Percentiles rank a stretch among this genome's conserved stretches.
These are phyloP conservation scores for Brassicogethes aeneus DNA, from an alignment of 2,888 invertebrate genomes.

Conservation along the genomic window DNA sequence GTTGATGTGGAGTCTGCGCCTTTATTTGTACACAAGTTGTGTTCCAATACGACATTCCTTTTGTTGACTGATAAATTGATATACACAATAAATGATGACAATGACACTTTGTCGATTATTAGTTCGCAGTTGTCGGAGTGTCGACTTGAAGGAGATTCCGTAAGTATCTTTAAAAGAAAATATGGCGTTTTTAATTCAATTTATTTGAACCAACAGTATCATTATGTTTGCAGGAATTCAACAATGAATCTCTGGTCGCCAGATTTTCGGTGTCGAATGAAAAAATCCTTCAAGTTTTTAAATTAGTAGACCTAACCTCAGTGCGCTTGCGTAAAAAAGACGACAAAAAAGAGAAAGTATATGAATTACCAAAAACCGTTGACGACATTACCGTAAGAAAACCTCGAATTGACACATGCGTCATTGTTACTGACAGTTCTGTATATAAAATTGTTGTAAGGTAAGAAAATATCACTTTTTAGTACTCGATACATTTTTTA, in stretches of 20 bases:
- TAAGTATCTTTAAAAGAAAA: conserved; percentile 27
- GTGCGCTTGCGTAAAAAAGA: conserved; percentile 30
- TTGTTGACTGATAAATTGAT: conserved; percentile 60
- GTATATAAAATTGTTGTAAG: conserved; percentile 51
- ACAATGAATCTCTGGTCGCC: conserved; percentile 48
- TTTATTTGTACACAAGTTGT: conserved; percentile 60
- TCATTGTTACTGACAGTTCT: conserved; percentile 50
- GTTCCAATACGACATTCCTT: conserved; percentile 50
- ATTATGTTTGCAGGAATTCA: conserved; percentile 44
- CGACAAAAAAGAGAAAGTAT: conserved; percentile 30
- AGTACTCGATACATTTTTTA: conserved; percentile 1
- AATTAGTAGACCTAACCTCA: conserved; percentile 40
- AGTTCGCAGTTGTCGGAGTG: conserved; percentile 51
- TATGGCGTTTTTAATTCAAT: neutral
- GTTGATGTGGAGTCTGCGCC: conserved; percentile 58
- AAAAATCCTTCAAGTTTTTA: conserved; percentile 44
- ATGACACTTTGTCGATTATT: conserved; percentile 43
- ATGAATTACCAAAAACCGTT: conserved; percentile 39
- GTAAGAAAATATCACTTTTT: conserved; percentile 34
- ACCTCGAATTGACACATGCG: conserved; percentile 47
- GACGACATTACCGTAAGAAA: conserved; percentile 42
- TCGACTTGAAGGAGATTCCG: conserved; percentile 43
- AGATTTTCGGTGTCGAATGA: conserved; percentile 46
- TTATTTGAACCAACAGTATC: too few relatives aligned
- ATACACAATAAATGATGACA: conserved; percentile 48